Evolutionary conservation across 2,888 invertebrate genomes (phyloP).

Genomic region (Idaea aversata): DNA sequence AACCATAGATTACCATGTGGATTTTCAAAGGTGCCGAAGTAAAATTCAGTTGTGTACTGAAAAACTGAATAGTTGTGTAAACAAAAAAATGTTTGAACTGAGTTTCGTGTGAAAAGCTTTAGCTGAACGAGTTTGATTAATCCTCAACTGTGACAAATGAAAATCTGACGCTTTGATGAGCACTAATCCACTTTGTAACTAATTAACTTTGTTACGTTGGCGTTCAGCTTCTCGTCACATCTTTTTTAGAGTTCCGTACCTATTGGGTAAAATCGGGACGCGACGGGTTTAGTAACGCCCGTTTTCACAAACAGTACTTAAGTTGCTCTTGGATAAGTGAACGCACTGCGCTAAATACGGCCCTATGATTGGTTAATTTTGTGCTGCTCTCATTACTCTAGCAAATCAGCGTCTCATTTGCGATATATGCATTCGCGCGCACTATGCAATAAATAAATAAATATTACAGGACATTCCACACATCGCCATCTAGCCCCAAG

Average conservation of each 20-base stretch:
- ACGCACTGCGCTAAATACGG: no score
- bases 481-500: no score
- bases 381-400: no score
- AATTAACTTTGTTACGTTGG: slow-evolving; percentile 27
- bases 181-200: slow-evolving; percentile 38
- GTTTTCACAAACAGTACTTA: neutral
- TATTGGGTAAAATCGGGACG: neutral
- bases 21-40: neutral
- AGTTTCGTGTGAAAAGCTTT: neutral
- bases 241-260: neutral
- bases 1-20: neutral
- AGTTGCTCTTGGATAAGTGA: no score
- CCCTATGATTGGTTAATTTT: no score
- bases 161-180: slow-evolving; percentile 29
- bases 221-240: slow-evolving; percentile 13
- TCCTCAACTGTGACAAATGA: slow-evolving; percentile 25
- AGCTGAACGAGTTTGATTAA: slow-evolving; percentile 17
- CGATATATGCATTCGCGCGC: no score
- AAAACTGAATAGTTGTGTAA: neutral
- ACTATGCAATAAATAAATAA: no score
- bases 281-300: neutral
- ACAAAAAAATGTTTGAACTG: neutral
- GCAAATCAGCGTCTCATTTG: no score
- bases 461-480: no score
- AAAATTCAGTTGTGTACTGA: neutral